A percentile compares a stretch with the other conserved stretches of the same genome.
phyloP scores from a whole-genome alignment of 92 coral and sea anemone genomes.

The Zoanthus gigantus region DNA sequence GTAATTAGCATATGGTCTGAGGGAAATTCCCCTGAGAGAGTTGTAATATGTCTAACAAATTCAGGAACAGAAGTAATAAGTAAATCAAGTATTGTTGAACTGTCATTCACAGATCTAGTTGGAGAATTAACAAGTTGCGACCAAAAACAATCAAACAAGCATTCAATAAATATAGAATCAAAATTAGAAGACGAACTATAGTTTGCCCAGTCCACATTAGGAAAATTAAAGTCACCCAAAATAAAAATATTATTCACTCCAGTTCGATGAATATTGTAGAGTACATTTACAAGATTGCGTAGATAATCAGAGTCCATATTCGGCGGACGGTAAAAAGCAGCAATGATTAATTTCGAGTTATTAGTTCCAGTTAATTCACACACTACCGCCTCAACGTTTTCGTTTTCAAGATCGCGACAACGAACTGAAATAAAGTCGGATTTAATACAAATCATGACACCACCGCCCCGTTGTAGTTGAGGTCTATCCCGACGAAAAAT shows the following conservation, averaged over 20 bases:
- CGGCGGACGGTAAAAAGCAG: constrained; percentile 48
- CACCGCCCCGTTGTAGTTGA: constrained; percentile 34
- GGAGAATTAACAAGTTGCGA: constrained; percentile 7
- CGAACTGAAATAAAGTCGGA: constrained; percentile 33
- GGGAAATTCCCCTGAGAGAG: constrained; percentile 17
- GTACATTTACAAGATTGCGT: constrained; percentile 4
- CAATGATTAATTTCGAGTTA: constrained; percentile 16
- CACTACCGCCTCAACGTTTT: constrained; percentile 18
- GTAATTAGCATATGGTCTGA: constrained; percentile 27
- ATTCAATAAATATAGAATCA: constrained; percentile 21
- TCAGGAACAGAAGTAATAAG: constrained; percentile 15
- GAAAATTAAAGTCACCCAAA: constrained; percentile 43
- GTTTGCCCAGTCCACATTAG: constrained; percentile 14
- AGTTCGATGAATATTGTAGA: constrained; percentile 22
- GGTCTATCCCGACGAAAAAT: constrained; percentile 50
- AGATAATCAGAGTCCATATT: constrained; percentile 6
- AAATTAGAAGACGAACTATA: background rate
- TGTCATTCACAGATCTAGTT: constrained; percentile 24
- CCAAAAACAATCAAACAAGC: constrained; percentile 25
- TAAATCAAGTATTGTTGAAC: constrained; percentile 19
- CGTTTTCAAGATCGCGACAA: constrained; percentile 27
- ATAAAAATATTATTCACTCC: constrained; percentile 17
- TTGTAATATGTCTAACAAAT: constrained; percentile 21
- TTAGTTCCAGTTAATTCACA: constrained; percentile 30
- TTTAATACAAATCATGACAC: constrained; percentile 18